Base-by-base conservation (phyloP, 1,140 invertebrate genomes). In the Streblospio benedicti region DNA sequence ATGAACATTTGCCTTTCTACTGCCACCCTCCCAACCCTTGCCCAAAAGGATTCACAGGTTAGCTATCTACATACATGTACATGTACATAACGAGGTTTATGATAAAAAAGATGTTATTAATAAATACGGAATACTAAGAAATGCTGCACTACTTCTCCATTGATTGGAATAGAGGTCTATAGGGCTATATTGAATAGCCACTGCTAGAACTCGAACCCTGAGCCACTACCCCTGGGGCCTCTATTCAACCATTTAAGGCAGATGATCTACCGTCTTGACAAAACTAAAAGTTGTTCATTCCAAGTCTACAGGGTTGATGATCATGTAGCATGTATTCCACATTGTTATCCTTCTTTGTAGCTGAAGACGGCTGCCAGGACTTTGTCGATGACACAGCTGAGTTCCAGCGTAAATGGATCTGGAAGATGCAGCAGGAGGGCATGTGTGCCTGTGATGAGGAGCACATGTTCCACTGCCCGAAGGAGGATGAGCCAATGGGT, bases 11-110 rank as follows among this genome's bases (percentile, higher is more conserved):
- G 9, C 96, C 96, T 0, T 93, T 96, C 28, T 99, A 99, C 79
- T 99, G 96, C 75, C 96, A 96, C 72, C 96, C 96, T 1, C 95
- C 95, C 4, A 99, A 99, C 80, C 96, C 96, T 0, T 99, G 96
- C 69, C 96, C 95, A 0, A 82, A 79, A 4, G 82, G 82, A 49
- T 83, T 82, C 63, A 79, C 74, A 56, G 76, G 81, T 82, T 70
- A 68, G 64, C 57, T 44, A 60, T 18, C 61, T n/a, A n/a, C n/a
- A n/a, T n/a, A n/a, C n/a, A n/a, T n/a, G n/a, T n/a, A n/a, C n/a
- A 50, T n/a, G 54, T 28, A 14, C 55, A 63, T 25, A 65, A 59
- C 18, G 60, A 59, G 4, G 57, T 12, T 12, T 12, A 41, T 41
- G 64, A 16, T 59, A 57, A 43, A 64, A 61, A 5, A 61, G 9